Conservation (phyloP, 2,797 vertebrate genomes). For the Siniperca obscura region DNA sequence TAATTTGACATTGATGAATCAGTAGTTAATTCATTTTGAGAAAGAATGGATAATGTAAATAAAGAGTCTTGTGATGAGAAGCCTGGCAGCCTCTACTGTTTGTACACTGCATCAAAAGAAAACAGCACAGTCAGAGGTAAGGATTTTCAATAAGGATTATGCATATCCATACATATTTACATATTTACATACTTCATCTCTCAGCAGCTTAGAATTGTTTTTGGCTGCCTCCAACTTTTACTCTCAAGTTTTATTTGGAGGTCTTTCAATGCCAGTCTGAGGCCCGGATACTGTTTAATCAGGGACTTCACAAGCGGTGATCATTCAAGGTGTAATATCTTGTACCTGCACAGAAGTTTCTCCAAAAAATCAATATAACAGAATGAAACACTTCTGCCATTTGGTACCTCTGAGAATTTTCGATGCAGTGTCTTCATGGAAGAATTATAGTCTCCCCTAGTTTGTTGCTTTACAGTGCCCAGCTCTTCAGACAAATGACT, state of each 20-base stretch:
- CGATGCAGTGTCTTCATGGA: conserved; percentile 17
- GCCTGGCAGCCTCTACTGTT: conserved; percentile 10
- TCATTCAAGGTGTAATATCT: neutral
- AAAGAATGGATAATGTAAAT: neutral
- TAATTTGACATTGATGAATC: neutral
- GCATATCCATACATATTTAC: conserved; percentile 28
- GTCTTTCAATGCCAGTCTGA: neutral
- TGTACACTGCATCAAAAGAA: conserved; percentile 20
- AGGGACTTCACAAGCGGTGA: neutral
- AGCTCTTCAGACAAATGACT: conserved; percentile 8
- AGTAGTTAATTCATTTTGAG: conserved; percentile 4
- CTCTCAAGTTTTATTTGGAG: neutral
- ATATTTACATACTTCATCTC: conserved; percentile 34
- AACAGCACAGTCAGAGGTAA: conserved; percentile 25
- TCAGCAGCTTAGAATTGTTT: conserved; percentile 9
- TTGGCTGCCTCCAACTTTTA: neutral
- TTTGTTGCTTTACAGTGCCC: neutral
- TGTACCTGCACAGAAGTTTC: neutral
- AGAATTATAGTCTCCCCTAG: neutral
- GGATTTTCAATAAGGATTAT: conserved; percentile 39
- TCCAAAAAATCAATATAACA: conserved; percentile 2
- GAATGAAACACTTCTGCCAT: conserved; percentile 12
- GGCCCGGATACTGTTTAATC: conserved; percentile 4
- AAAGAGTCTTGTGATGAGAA: conserved; percentile 9
- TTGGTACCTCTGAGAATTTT: conserved; percentile 37